Evolutionary conservation across 92 coral and sea anemone genomes (phyloP).

Genomic region (Actinostola sp.): DNA sequence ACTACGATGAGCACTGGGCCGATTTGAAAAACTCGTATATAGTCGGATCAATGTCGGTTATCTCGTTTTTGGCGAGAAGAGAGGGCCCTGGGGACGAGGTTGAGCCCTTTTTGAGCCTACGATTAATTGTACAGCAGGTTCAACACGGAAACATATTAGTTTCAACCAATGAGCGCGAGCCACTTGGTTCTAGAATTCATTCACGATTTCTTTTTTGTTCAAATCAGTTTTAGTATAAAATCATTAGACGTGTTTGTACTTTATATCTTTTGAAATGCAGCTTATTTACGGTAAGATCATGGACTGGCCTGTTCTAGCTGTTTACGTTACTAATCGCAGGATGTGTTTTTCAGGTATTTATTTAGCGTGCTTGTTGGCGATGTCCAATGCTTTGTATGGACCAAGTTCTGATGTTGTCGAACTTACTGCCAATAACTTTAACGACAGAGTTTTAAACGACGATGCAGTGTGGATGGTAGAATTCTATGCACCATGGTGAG

Average conservation of each 20-base stretch:
- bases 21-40: no score
- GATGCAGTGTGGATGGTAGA: slow-evolving; percentile 94
- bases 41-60: no score
- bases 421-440: slow-evolving; percentile 90
- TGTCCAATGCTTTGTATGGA: slow-evolving; percentile 78
- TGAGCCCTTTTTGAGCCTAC: slow-evolving; percentile 15
- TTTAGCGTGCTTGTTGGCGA: slow-evolving; percentile 50
- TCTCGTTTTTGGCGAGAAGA: no score
- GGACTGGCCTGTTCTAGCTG: background rate
- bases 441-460: slow-evolving; percentile 78
- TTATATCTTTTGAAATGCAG: slow-evolving; percentile 40
- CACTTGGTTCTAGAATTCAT: slow-evolving; percentile 55
- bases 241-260: background rate
- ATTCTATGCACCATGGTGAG: slow-evolving; percentile 98
- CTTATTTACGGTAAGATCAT: slow-evolving; percentile 45
- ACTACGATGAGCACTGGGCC: no score
- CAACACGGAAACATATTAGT: slow-evolving; percentile 21
- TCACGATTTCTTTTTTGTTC: slow-evolving; percentile 6
- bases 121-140: slow-evolving; percentile 51
- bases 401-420: slow-evolving; percentile 87
- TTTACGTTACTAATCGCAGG: background rate
- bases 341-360: slow-evolving; percentile 61
- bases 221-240: background rate
- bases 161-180: slow-evolving; percentile 90
- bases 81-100: background rate